Conservation (phyloP, 1,140 invertebrate species). For the Meloidogyne chitwoodi region DNA sequence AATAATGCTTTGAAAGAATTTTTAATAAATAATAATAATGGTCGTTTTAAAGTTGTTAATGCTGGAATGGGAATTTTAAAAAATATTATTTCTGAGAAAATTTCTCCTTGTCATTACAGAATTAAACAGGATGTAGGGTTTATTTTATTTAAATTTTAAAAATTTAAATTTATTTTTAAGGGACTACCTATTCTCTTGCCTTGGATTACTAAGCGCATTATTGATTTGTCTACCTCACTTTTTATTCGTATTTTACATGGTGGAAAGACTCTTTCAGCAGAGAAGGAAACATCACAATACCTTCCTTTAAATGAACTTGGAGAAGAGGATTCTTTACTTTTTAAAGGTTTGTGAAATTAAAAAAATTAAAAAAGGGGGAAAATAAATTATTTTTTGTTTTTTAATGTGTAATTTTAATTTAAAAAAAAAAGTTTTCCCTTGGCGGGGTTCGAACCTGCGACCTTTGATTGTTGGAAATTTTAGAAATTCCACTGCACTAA, state of each 20-base stretch:
- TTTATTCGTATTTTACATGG: conserved; percentile 32
- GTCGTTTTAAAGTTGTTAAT: conserved; percentile 39
- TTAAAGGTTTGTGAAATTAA: conserved; percentile 17
- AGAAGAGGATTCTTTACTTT: conserved; percentile 15
- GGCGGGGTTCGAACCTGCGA: too few species aligned
- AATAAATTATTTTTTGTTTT: neutral
- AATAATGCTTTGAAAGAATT: conserved; percentile 53
- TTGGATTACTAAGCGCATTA: conserved; percentile 38
- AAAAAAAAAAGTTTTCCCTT: too few species aligned
- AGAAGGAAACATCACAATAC: conserved; percentile 29
- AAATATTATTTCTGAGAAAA: conserved; percentile 32
- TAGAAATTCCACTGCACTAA: too few species aligned
- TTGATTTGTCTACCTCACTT: conserved; percentile 18
- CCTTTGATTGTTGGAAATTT: too few species aligned
- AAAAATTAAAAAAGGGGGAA: too few species aligned
- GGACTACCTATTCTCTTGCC: conserved; percentile 28
- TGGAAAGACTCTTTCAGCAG: neutral
- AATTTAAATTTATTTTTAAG: conserved; percentile 20
- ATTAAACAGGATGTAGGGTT: conserved; percentile 46
- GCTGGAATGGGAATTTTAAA: conserved; percentile 28
- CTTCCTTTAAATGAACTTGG: conserved; percentile 25
- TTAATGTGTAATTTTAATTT: neutral
- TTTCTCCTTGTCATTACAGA: conserved; percentile 33
- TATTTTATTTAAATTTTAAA: too few species aligned
- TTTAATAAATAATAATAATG: conserved; percentile 28